Conservation (phyloP, 2,113 vertebrate species). For the Psilopogon haemacephalus region DNA sequence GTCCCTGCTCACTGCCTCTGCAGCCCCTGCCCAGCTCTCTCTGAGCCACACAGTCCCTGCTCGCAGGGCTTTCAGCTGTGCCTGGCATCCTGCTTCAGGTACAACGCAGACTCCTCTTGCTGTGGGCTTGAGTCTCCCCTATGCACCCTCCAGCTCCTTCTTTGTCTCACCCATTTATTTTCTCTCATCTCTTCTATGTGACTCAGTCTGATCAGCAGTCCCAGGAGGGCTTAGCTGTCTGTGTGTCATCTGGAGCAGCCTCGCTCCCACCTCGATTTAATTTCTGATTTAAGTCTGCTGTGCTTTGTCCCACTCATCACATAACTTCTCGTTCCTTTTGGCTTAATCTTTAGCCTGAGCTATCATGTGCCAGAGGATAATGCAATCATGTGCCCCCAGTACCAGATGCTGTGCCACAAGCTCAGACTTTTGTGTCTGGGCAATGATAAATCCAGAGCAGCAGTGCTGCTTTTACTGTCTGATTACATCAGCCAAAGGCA, state of each 20-base stretch:
- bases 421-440: neutral
- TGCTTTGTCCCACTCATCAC: neutral
- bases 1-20: rapidly evolving
- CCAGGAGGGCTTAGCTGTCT: neutral
- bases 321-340: neutral
- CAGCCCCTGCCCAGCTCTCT: neutral
- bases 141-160: neutral
- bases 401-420: neutral
- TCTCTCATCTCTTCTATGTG: neutral
- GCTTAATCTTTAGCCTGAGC: neutral
- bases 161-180: neutral
- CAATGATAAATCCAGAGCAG: conserved; percentile 30
- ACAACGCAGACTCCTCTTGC: neutral
- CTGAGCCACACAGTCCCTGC: neutral
- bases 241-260: neutral
- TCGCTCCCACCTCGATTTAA: neutral
- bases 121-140: neutral
- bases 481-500: neutral
- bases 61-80: neutral
- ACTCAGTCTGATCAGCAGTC: neutral
- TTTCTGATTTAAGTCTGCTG: neutral
- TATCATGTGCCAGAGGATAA: neutral
- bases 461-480: neutral
- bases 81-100: neutral
- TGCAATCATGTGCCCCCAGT: neutral